phyloP scores from a whole-genome alignment of 2,797 vertebrate genomes.

The Siniperca undulata region DNA sequence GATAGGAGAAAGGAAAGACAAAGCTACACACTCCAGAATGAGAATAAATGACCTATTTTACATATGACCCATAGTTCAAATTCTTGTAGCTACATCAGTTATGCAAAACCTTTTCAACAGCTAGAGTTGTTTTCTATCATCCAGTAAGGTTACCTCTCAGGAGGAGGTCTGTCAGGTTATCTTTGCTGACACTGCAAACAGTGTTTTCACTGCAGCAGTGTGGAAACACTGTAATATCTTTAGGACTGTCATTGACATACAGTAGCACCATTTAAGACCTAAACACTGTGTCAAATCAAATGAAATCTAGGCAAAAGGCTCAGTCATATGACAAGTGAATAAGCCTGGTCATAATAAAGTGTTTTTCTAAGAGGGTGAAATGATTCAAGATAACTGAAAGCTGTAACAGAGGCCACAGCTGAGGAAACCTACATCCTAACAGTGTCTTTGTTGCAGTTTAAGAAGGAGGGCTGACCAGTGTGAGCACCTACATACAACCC shows the following conservation, averaged over 20 bases:
- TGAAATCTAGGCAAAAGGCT: constrained; percentile 21
- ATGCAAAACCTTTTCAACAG: constrained; percentile 19
- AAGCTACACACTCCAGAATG: not conserved
- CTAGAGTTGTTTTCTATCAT: not conserved
- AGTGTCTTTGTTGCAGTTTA: not conserved
- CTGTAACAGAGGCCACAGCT: constrained; percentile 2
- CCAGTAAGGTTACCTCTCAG: constrained; percentile 36
- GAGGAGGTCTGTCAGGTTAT: constrained; percentile 49
- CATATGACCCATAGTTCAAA: constrained; percentile 2
- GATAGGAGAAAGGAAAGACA: not conserved
- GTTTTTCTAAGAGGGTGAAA: constrained; percentile 12
- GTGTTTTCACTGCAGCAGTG: constrained; percentile 45
- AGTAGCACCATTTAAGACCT: constrained; percentile 36
- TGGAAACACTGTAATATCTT: constrained; percentile 15
- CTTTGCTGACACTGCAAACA: constrained; percentile 63
- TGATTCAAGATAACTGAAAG: constrained; percentile 28
- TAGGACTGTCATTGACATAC: constrained; percentile 16
- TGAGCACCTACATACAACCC: not conserved
- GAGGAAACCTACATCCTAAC: constrained; percentile 10
- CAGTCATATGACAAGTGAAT: constrained; percentile 43
- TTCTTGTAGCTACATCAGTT: not conserved
- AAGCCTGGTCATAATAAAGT: constrained; percentile 23
- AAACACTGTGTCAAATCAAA: constrained; percentile 22
- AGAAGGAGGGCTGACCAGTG: not conserved
- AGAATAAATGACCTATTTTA: not conserved